Evolutionary conservation across 2,113 vertebrate species (phyloP).

Genomic region (Phycodurus eques): DNA sequence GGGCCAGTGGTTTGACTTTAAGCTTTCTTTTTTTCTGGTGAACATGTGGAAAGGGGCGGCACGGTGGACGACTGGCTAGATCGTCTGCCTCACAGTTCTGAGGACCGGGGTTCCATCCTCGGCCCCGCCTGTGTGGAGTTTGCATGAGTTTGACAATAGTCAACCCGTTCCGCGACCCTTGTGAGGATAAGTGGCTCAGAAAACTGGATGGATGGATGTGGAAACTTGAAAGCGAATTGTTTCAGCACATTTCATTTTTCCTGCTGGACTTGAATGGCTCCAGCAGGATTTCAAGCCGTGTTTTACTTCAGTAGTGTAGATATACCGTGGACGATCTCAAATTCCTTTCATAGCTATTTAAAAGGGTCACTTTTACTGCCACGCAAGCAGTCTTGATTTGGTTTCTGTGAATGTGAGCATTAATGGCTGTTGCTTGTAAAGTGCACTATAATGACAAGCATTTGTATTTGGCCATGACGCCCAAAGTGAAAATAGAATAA

Average conservation of each 20-base stretch:
- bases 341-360: neutral
- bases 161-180: no score
- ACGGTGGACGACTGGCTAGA: no score
- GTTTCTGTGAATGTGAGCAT: neutral
- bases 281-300: slow-evolving; percentile 22
- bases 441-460: neutral
- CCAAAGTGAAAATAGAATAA: no score
- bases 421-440: neutral
- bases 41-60: slow-evolving; percentile 38
- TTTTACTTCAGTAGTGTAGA: slow-evolving; percentile 18
- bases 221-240: slow-evolving; percentile 16
- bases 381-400: neutral
- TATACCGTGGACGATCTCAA: neutral
- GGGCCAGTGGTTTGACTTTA: slow-evolving; percentile 34
- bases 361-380: neutral
- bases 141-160: no score
- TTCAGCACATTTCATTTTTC: slow-evolving; percentile 61
- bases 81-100: no score
- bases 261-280: slow-evolving; percentile 48
- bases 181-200: no score
- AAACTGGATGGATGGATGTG: no score
- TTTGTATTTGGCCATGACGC: neutral
- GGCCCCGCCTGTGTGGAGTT: no score
- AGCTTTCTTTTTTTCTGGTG: slow-evolving; percentile 60
- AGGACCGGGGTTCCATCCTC: no score